phyloP scores from a whole-genome alignment of 2,113 vertebrate genomes.

The Coptodon bakossiorum region DNA sequence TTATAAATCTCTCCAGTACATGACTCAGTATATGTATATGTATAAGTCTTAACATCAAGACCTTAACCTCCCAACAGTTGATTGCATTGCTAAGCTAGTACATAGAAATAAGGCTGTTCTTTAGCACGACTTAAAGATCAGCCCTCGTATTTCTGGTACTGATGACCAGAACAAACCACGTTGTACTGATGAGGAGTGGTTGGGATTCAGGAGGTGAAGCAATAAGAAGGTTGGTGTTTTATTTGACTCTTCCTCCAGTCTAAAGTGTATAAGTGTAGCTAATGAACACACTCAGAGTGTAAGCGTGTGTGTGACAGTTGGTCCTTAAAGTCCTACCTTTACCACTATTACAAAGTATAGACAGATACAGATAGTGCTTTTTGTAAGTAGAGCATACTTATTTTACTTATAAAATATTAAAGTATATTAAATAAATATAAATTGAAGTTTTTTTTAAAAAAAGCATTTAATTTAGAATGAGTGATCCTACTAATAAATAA shows the following conservation, averaged over 20 bases:
- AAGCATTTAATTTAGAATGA: not conserved
- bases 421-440: not conserved
- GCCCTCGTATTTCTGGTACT: rapidly evolving
- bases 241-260: not conserved
- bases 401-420: not conserved
- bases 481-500: not conserved
- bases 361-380: rapidly evolving
- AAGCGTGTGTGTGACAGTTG: not conserved
- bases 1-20: not conserved
- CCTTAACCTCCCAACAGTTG: not conserved
- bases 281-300: not conserved
- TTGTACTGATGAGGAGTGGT: rapidly evolving
- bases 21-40: not conserved
- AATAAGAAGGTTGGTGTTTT: not conserved
- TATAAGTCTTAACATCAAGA: not conserved
- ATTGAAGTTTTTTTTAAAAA: too few relatives aligned
- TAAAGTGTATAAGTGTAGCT: not conserved
- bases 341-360: not conserved
- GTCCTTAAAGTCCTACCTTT: not conserved
- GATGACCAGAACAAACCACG: not conserved
- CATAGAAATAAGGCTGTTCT: not conserved
- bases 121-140: not conserved
- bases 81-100: not conserved
- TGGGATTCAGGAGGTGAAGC: not conserved
- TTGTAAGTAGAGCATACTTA: not conserved